Evolutionary conservation across 1,140 invertebrate species (phyloP).

Genomic region (Orchestia grillus): DNA sequence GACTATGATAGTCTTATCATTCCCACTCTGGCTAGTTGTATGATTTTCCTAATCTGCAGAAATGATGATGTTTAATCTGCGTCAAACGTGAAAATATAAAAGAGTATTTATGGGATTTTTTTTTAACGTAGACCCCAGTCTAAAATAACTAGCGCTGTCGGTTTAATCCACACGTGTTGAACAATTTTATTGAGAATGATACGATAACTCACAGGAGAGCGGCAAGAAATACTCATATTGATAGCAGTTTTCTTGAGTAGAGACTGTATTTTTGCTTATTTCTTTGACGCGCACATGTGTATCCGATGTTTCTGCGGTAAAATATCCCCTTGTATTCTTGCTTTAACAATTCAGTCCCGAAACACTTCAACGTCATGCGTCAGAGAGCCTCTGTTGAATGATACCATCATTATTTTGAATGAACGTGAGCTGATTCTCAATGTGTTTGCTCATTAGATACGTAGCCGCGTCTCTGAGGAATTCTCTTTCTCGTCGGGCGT

Average conservation of each 20-base stretch:
- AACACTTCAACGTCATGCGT: background rate
- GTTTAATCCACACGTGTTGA: background rate
- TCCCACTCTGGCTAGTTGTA: background rate
- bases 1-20: background rate
- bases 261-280: background rate
- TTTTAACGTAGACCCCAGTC: background rate
- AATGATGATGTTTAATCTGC: background rate
- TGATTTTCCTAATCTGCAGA: background rate
- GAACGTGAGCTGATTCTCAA: background rate
- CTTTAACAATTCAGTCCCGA: background rate
- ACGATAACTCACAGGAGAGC: background rate
- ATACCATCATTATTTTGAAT: background rate
- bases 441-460: background rate
- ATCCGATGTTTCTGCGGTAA: background rate
- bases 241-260: background rate
- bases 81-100: background rate
- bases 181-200: background rate
- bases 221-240: background rate
- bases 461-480: background rate
- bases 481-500: background rate
- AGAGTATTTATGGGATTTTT: background rate
- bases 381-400: background rate
- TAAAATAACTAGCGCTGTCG: background rate
- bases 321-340: background rate
- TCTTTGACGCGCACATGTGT: background rate